Percentiles rank a stretch among this genome's conserved stretches.
Evolutionary conservation across 2,113 vertebrate genomes (phyloP).

Genomic region (Ginglymostoma cirratum): DNA sequence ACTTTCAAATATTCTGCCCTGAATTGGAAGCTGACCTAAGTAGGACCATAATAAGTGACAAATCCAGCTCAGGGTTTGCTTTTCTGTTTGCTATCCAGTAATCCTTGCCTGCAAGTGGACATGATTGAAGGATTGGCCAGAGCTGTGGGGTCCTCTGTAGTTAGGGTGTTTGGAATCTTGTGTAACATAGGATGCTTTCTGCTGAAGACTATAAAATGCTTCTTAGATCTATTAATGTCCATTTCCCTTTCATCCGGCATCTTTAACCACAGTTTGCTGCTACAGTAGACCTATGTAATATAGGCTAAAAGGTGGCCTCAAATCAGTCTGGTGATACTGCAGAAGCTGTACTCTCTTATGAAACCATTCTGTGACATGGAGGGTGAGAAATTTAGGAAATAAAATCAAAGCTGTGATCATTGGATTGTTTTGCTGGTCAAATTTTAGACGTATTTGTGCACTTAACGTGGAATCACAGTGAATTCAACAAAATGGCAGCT

Average conservation of each 20-base stretch:
- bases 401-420: neutral
- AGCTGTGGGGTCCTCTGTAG: neutral
- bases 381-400: neutral
- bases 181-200: too few relatives aligned
- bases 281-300: neutral
- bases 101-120: neutral
- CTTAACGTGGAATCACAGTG: neutral
- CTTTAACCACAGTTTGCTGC: neutral
- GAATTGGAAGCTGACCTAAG: neutral
- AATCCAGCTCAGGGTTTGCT: neutral
- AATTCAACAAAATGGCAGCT: neutral
- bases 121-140: neutral
- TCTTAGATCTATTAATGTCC: neutral
- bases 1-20: neutral
- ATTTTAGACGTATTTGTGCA: neutral
- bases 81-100: neutral
- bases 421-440: neutral
- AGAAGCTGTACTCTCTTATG: neutral
- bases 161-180: neutral
- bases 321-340: neutral
- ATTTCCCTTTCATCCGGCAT: neutral
- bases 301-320: neutral
- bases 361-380: neutral
- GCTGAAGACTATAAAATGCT: neutral
- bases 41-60: neutral